Evolutionary conservation across 2,888 invertebrate species (phyloP), one percentile per base, ranked within the genome.

Genomic region (Acronicta psi): DNA sequence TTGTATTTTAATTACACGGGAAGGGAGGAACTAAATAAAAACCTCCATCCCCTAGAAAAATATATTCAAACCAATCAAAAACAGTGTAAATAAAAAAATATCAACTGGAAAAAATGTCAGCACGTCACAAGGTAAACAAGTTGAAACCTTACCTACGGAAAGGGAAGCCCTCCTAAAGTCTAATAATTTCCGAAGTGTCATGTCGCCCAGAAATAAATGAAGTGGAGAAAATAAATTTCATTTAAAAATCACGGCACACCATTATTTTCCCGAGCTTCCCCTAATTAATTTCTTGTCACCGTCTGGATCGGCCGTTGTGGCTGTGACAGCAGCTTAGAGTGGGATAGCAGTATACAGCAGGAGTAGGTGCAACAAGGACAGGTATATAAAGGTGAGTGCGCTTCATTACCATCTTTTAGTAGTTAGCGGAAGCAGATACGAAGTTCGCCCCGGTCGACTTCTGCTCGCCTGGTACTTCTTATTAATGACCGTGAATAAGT

Each of bases 241-340:
- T 93, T 92, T 92, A 93, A 93, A 93, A 93, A 93, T 93, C 93
- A 92, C 91, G 91, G 88, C 88, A 80, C 81, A 89, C 92, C 93
- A 93, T 93, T 93, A 92, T 93, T 92, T 91, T 90, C 88, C 87
- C 85, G 81, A 83, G 88, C 88, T 90, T 92, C 91, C 90, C 92
- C 92, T 93, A 93, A 93, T 93, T 93, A 93, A 93, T 93, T 93
- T 93, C 93, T 89, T 93, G 93, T 93, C 93, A 93, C 91, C 90
- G 92, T 89, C 91, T 88, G 87, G 86, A 90, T 89, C 88, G 90
- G 87, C 88, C 87, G 90, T 84, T 87, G 87, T 91, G 92, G 86
- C 85, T 81, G 81, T 93, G 92, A 93, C 93, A 92, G 91, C 84
- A 82, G 76, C 80, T 77, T 73, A 69, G 88, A 89, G 64, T 8